Evolutionary conservation across 1,140 invertebrate species (phyloP).

Genomic region (Calosoma granatense): DNA sequence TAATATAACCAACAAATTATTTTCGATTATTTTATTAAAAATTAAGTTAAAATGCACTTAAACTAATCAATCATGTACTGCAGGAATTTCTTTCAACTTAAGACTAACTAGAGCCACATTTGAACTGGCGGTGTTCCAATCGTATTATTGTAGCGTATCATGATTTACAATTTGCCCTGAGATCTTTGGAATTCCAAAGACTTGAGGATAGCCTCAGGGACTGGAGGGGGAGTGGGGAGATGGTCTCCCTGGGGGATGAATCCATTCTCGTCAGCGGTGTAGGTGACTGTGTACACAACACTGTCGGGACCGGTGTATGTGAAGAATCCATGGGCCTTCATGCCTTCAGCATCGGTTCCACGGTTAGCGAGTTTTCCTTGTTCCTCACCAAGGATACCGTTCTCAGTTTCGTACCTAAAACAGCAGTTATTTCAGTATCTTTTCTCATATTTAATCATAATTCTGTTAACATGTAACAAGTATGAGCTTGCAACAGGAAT

Average conservation of each 20-base stretch:
- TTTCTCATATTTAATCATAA: too few relatives aligned
- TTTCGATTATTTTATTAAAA: too few relatives aligned
- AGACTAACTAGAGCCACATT: too few relatives aligned
- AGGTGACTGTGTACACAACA: constrained; percentile 39
- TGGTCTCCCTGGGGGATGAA: constrained; percentile 39
- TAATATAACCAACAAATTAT: too few relatives aligned
- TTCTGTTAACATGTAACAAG: too few relatives aligned
- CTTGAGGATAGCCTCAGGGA: constrained; percentile 34
- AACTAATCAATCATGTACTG: too few relatives aligned
- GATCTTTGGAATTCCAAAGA: constrained; percentile 37
- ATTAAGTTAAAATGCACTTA: too few relatives aligned
- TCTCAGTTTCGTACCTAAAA: constrained; percentile 26
- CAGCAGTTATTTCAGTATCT: neutral
- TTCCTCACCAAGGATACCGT: constrained; percentile 26
- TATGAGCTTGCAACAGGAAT: too few relatives aligned
- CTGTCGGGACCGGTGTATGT: constrained; percentile 45
- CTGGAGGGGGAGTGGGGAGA: constrained; percentile 40
- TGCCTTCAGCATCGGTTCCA: constrained; percentile 44
- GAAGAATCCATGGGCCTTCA: constrained; percentile 43
- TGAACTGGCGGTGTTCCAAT: too few relatives aligned
- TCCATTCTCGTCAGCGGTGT: constrained; percentile 46
- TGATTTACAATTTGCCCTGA: constrained; percentile 19
- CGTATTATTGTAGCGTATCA: too few relatives aligned
- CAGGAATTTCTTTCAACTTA: too few relatives aligned
- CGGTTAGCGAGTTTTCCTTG: constrained; percentile 33